A percentile compares a stretch with the other conserved stretches of the same genome.
phyloP scores from a whole-genome alignment of 2,797 vertebrate species.

The Mallotus villosus region DNA sequence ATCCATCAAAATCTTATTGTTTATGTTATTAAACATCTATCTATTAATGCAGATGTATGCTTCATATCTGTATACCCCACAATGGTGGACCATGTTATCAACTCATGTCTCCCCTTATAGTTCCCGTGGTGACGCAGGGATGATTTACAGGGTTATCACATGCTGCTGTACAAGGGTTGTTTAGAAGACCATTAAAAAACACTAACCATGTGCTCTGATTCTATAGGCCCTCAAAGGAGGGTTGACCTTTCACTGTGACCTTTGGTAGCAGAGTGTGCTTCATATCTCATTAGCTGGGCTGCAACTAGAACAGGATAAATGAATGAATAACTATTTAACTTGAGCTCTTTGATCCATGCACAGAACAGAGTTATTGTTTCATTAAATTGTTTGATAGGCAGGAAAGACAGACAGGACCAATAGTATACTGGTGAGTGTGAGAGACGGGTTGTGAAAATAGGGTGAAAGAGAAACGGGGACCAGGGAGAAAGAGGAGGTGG shows the following conservation, averaged over 20 bases:
- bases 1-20: too few species aligned
- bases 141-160: slow-evolving; percentile 24
- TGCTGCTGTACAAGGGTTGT: neutral
- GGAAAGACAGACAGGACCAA: neutral
- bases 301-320: slow-evolving; percentile 18
- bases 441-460: neutral
- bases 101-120: neutral
- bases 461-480: neutral
- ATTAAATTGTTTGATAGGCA: slow-evolving; percentile 37
- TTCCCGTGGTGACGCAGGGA: slow-evolving; percentile 7
- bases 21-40: too few species aligned
- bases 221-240: neutral
- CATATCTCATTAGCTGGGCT: slow-evolving; percentile 4
- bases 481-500: neutral
- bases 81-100: too few species aligned
- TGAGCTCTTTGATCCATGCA: slow-evolving; percentile 50
- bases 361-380: slow-evolving; percentile 43
- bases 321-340: slow-evolving; percentile 32
- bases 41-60: too few species aligned
- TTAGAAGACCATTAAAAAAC: slow-evolving; percentile 18
- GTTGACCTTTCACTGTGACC: slow-evolving; percentile 51
- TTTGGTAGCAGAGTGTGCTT: slow-evolving; percentile 12
- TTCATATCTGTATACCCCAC: too few species aligned
- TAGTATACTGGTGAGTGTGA: neutral
- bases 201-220: slow-evolving; percentile 1